Evolutionary conservation across 2,888 invertebrate genomes (phyloP).

Genomic region (Cantharis nigra): DNA sequence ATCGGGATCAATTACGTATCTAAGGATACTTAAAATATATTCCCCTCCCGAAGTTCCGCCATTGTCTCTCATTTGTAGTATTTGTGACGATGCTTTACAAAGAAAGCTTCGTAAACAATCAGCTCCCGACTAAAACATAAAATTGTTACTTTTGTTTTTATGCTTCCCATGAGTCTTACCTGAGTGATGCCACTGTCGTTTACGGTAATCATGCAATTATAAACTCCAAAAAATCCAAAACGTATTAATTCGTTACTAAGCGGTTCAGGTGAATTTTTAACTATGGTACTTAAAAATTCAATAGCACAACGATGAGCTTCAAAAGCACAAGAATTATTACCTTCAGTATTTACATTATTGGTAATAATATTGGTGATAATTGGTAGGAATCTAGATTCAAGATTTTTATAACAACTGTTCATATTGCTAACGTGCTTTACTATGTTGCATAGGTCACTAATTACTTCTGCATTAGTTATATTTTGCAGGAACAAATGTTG

Average conservation of each 20-base stretch:
- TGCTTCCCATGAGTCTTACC: conserved; percentile 12
- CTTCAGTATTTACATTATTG: conserved; percentile 5
- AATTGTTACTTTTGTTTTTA: background rate
- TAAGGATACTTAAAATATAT: conserved; percentile 30
- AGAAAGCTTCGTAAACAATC: conserved; percentile 30
- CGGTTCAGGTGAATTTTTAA: conserved; percentile 28
- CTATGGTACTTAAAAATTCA: conserved; percentile 26
- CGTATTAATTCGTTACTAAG: conserved; percentile 27
- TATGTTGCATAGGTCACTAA: conserved; percentile 15
- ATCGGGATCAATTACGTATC: conserved; percentile 30
- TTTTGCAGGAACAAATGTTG: conserved; percentile 9
- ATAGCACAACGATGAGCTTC: conserved; percentile 29
- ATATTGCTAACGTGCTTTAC: conserved; percentile 25
- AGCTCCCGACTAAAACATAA: conserved; percentile 26
- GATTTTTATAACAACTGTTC: conserved; percentile 19
- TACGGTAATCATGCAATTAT: conserved; percentile 25
- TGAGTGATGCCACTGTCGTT: conserved; percentile 26
- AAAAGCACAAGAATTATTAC: conserved; percentile 12
- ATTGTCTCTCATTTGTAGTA: conserved; percentile 20
- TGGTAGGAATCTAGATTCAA: conserved; percentile 30
- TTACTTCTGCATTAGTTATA: conserved; percentile 12
- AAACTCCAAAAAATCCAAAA: conserved; percentile 25
- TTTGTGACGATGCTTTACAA: conserved; percentile 21
- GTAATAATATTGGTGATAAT: conserved; percentile 25
- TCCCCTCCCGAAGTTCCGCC: conserved; percentile 30